Evolutionary conservation across 2,797 vertebrate species (phyloP), one percentile per base, ranked within the genome.

Genomic region (Gephyroberyx darwinii): DNA sequence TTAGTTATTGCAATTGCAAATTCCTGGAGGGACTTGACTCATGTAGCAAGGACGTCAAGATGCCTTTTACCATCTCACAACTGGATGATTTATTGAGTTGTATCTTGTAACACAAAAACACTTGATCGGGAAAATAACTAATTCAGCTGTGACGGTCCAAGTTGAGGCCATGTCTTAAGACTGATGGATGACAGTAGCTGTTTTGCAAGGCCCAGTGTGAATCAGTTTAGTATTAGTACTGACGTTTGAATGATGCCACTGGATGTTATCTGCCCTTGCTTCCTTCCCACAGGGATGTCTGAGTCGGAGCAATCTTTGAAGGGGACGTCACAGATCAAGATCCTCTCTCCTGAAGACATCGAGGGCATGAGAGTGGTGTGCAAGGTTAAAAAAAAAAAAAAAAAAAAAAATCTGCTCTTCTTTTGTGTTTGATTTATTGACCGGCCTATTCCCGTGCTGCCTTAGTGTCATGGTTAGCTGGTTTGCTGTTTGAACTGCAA

Each of bases 301-400:
- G 97, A 98, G 92, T 97, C 97, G 0, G 98, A 99, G 86, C 98
- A 99, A 90, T 94, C 96, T 80, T 93, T 99, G 85, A 99, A 99
- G 93, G 98, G 98, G 77, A 99, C 98, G 2, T 99, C 97, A 65
- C 98, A 99, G 92, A 99, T 99, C 92, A 99, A 98, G 93, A 93
- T 96, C 81, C 95, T 99, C 47, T 94, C 92, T 56, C 87, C 95
- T 22, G 97, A 98, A 73, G 98, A 99, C 89, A 96, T 97, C 59
- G 98, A 99, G 87, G 95, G 94, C 77, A 98, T 99, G 98, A 93
- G 95, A 84, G 89, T 97, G 50, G 98, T 99, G 50, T 96, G 95
- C 92, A 96, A 93, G 95, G 98, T 99, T 93, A 72, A 35, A 19
- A 22, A 43, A 43, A 43, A 26, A 26, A 26, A 26, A 4, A 26